Evolutionary conservation across 2,797 vertebrate genomes (phyloP), one percentile per base, ranked within the genome.

Genomic region (Xiphophorus birchmanni): DNA sequence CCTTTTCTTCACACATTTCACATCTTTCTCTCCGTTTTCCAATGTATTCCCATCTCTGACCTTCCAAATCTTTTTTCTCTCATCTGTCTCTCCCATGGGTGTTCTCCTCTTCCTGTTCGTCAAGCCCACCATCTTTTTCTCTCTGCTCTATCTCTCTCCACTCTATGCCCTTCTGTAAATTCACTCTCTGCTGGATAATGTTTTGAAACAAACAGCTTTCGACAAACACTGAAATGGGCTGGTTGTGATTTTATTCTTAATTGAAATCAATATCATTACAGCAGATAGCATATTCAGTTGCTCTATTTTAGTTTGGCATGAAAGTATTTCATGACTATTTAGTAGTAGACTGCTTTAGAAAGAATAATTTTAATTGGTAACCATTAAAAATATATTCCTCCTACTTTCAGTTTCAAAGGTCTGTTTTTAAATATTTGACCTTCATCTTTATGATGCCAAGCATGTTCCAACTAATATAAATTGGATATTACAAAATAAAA

Each of bases 111-210:
- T 83, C 74, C 48, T 73, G 81, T 69, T 58, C 35, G 74, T 65
- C 35, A 74, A 71, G 29, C 58, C 78, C 56, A 48, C 54, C 76
- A 91, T 90, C 89, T 89, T 37, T 50, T 91, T 89, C 91, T 89
- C 80, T 89, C 93, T 94, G 85, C 84, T 87, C 87, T 92, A 88
- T 88, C 92, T 92, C 88, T 76, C 85, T 5, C 56, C n/a, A 73
- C 84, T 83, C 67, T 11, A 15, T 83, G 47, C 4, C 73, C 76
- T 85, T 77, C 75, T 74, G 37, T 77, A 73, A 78, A 44, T 60
- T 75, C 78, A 48, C 72, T 67, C 80, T 84, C 3, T 69, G 15
- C 42, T n/a, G 0, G 4, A 52, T 10, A 29, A 37, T 72, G 40
- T 58, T 73, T 75, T 86, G 79, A 48, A 79, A 74, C 45, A 18